phyloP scores from a whole-genome alignment of 2,797 vertebrate species.

The Eremophila alpestris region DNA sequence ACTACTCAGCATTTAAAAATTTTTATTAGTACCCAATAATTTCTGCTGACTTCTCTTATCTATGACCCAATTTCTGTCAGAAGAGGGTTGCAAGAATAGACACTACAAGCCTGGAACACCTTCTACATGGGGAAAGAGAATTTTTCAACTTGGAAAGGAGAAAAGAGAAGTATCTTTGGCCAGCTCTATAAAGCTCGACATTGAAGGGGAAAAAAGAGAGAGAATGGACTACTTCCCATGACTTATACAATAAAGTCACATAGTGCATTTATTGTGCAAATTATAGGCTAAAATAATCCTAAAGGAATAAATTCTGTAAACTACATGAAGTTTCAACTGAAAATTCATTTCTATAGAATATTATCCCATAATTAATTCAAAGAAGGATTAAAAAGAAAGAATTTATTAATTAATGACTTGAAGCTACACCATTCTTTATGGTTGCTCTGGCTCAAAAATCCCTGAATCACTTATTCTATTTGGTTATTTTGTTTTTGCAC shows the following conservation, averaged over 20 bases:
- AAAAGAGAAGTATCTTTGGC: background rate
- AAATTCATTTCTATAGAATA: background rate
- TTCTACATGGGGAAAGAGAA: background rate
- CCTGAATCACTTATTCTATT: background rate
- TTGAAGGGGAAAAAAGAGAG: background rate
- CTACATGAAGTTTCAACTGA: background rate
- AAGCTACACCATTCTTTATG: background rate
- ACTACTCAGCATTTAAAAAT: background rate
- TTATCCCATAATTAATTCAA: background rate
- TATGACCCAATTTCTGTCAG: background rate
- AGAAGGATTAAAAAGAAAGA: background rate
- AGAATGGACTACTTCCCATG: background rate
- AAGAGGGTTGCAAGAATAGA: background rate
- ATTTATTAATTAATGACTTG: background rate
- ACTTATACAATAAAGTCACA: background rate
- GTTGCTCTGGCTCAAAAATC: background rate
- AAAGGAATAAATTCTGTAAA: background rate
- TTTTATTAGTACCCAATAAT: background rate
- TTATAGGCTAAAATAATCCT: background rate
- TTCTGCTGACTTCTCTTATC: background rate
- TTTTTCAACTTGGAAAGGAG: background rate
- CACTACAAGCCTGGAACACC: background rate
- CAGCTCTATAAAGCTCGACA: background rate
- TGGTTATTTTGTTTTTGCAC: background rate
- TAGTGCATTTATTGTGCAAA: background rate